These are phyloP conservation scores for Oligia strigilis DNA, from an alignment of 2,888 invertebrate species.

Conservation along the genomic window DNA sequence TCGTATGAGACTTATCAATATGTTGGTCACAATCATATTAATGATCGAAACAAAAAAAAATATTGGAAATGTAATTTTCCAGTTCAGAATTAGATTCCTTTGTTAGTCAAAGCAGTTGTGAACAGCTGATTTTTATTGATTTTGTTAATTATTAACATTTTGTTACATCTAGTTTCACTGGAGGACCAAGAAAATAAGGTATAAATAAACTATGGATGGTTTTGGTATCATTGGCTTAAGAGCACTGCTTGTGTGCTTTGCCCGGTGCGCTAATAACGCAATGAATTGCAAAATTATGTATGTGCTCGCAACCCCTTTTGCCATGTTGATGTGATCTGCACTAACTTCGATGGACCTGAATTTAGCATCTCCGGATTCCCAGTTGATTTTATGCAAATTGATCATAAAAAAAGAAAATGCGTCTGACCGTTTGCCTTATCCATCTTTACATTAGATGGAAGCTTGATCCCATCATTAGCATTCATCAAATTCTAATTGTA, in stretches of 20 bases:
- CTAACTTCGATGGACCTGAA: background rate
- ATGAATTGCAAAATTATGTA: background rate
- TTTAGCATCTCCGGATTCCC: background rate
- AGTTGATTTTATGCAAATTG: background rate
- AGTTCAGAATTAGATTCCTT: background rate
- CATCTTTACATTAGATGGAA: background rate
- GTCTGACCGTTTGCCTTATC: background rate
- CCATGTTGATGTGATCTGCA: background rate
- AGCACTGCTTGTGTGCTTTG: conserved; percentile 22
- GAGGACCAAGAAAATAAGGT: conserved; percentile 36
- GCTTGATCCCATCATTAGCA: background rate
- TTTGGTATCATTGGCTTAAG: conserved; percentile 16
- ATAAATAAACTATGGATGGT: conserved; percentile 1
- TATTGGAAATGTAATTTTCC: background rate
- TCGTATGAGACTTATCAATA: conserved; percentile 29
- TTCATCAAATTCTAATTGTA: background rate
- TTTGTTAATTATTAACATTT: conserved; percentile 33
- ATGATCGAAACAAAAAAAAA: background rate
- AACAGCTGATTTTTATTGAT: background rate
- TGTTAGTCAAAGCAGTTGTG: background rate
- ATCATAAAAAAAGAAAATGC: too few species aligned
- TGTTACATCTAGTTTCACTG: conserved; percentile 40
- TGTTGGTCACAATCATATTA: background rate
- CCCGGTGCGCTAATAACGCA: background rate
- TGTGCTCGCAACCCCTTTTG: background rate